Evolutionary conservation across 2,888 invertebrate genomes (phyloP).

Genomic region (Melanophora roralis): DNA sequence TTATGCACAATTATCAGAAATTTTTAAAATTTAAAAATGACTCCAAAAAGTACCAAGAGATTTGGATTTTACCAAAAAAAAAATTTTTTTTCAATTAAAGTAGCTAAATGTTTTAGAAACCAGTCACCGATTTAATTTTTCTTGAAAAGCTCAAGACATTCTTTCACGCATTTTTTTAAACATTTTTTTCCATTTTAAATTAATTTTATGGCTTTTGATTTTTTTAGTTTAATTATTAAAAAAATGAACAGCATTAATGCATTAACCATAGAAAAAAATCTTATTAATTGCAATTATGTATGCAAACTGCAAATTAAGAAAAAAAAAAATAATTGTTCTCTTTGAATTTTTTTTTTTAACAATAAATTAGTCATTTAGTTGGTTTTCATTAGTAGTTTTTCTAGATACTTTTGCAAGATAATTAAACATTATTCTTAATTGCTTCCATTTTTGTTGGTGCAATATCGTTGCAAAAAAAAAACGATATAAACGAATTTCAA

Average conservation of each 20-base stretch:
- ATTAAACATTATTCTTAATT: slow-evolving; percentile 61
- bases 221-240: not conserved
- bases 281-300: slow-evolving; percentile 56
- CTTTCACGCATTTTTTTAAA: slow-evolving; percentile 9
- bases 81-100: too few relatives aligned
- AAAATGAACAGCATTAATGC: slow-evolving; percentile 52
- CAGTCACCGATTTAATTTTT: slow-evolving; percentile 26
- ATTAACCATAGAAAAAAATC: slow-evolving; percentile 45
- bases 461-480: not conserved
- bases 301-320: slow-evolving; percentile 21
- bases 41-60: too few relatives aligned
- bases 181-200: not conserved
- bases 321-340: slow-evolving; percentile 22
- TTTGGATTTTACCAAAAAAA: too few relatives aligned
- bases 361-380: slow-evolving; percentile 40
- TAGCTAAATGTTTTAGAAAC: not conserved
- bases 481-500: slow-evolving; percentile 2
- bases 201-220: slow-evolving; percentile 3
- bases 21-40: slow-evolving; percentile 44
- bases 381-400: slow-evolving; percentile 2
- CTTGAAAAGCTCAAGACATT: slow-evolving; percentile 1
- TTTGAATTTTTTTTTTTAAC: slow-evolving; percentile 2
- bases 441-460: slow-evolving; percentile 47
- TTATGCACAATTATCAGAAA: slow-evolving; percentile 49
- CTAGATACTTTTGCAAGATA: slow-evolving; percentile 48